A percentile compares a stretch with the other conserved stretches of the same genome.
These are phyloP conservation scores for Drosophila bocqueti DNA, from an alignment of 1,140 invertebrate species.

Conservation along the genomic window DNA sequence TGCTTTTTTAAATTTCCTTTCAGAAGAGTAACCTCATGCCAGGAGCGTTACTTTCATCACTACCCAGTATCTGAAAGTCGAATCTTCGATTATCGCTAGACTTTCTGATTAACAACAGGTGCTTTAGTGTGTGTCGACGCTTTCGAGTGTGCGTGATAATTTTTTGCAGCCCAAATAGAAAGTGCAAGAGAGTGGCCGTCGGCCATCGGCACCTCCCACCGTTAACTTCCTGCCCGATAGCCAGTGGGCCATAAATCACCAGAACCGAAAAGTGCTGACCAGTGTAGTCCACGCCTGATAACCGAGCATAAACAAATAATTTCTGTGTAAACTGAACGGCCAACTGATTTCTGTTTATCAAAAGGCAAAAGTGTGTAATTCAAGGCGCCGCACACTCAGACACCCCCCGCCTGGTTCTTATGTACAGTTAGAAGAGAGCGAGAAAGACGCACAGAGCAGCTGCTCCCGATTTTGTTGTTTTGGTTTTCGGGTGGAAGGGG, in stretches of 20 bases:
- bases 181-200: conserved; percentile 40
- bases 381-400: conserved; percentile 13
- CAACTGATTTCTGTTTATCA: conserved; percentile 48
- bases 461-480: conserved; percentile 27
- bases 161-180: conserved; percentile 52
- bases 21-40: neutral
- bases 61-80: conserved; percentile 35
- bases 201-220: conserved; percentile 12
- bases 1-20: neutral
- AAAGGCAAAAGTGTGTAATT: conserved; percentile 22
- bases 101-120: conserved; percentile 54
- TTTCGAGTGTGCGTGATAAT: conserved; percentile 21
- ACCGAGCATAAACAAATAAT: conserved; percentile 65
- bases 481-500: conserved; percentile 21
- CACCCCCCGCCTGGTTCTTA: neutral
- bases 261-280: conserved; percentile 16
- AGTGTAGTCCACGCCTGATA: conserved; percentile 48
- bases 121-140: conserved; percentile 4
- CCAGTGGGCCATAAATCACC: neutral
- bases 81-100: conserved; percentile 16
- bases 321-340: neutral
- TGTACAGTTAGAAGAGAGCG: conserved; percentile 48
- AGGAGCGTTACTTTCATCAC: neutral
- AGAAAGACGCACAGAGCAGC: conserved; percentile 24
- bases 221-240: conserved; percentile 36